A percentile compares a stretch with the other conserved stretches of the same genome.
Conservation (phyloP, 2,113 vertebrate genomes). For the Brachyhypopomus occidentalis region DNA sequence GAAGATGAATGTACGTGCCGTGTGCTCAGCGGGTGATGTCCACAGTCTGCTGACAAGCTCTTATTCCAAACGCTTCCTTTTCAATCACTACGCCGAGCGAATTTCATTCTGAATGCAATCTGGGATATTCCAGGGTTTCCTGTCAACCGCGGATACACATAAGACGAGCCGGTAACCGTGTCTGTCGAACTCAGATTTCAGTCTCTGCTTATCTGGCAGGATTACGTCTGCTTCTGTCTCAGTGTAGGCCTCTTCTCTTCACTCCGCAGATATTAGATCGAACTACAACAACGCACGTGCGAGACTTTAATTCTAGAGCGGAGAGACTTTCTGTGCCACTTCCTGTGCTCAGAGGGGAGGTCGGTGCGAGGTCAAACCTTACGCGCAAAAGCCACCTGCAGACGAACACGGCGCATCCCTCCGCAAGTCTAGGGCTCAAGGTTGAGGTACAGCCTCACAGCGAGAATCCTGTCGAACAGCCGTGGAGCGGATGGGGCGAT, state of each 20-base stretch:
- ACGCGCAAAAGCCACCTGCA: constrained; percentile 18
- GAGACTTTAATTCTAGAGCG: background rate
- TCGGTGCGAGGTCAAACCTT: background rate
- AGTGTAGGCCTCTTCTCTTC: background rate
- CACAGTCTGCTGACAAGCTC: background rate
- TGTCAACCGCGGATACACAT: too few relatives aligned
- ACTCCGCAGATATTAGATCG: background rate
- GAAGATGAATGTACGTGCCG: background rate
- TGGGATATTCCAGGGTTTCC: too few relatives aligned
- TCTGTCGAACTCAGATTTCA: too few relatives aligned
- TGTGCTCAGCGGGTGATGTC: background rate
- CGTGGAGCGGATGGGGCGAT: background rate
- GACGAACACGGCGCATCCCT: background rate
- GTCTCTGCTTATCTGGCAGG: too few relatives aligned
- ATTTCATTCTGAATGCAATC: too few relatives aligned
- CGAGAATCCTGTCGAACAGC: background rate
- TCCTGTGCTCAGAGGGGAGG: background rate
- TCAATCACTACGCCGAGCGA: too few relatives aligned
- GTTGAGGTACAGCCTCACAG: background rate
- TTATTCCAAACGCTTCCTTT: too few relatives aligned
- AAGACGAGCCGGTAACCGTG: too few relatives aligned
- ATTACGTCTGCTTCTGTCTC: background rate
- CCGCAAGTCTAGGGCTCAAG: background rate
- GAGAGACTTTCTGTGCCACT: constrained; percentile 14
- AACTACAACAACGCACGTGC: background rate